These are phyloP conservation scores for Ispidina lecontei DNA, from an alignment of 2,797 vertebrate species.

Conservation along the genomic window DNA sequence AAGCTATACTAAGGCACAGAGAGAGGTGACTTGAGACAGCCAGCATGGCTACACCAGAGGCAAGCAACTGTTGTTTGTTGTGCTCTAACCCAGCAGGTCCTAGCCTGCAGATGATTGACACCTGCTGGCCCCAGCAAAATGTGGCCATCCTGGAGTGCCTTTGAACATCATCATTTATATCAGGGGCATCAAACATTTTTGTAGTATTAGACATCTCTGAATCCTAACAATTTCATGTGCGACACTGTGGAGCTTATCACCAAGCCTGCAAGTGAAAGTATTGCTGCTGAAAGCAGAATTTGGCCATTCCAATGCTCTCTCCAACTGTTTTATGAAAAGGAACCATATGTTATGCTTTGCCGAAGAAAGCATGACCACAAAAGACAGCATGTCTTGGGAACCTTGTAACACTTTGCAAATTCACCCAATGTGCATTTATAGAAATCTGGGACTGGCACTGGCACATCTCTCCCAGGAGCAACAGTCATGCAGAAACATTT, in stretches of 20 bases:
- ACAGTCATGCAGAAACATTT: neutral
- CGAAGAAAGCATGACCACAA: neutral
- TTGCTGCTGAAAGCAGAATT: neutral
- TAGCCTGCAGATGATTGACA: neutral
- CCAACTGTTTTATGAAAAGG: neutral
- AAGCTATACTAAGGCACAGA: neutral
- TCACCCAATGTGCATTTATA: neutral
- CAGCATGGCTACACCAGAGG: neutral
- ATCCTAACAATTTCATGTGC: rapidly evolving
- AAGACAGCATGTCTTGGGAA: neutral
- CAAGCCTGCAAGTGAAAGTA: neutral
- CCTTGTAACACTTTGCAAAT: rapidly evolving
- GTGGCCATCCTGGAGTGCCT: neutral
- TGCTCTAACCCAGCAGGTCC: neutral
- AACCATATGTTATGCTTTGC: neutral
- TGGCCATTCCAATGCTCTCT: neutral
- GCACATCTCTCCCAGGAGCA: neutral
- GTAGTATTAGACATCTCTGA: neutral
- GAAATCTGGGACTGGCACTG: neutral
- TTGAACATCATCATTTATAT: neutral
- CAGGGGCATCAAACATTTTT: rapidly evolving
- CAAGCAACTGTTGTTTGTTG: neutral
- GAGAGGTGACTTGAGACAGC: neutral
- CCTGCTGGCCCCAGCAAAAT: neutral
- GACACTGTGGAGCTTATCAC: neutral